Conservation (phyloP, 2,888 invertebrate genomes). For the Limnephilus marmoratus region DNA sequence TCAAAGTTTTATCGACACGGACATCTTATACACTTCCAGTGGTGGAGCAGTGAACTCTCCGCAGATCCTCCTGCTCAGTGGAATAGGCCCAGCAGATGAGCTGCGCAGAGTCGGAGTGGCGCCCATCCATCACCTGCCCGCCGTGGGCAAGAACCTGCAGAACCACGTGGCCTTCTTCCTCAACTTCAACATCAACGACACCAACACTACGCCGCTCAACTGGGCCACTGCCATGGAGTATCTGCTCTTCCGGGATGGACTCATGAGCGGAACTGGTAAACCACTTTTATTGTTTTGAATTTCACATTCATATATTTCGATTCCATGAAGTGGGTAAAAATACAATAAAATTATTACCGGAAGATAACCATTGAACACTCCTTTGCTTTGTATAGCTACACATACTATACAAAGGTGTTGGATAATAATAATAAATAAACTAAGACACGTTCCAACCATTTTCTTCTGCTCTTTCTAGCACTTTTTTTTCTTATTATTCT, state of each 20-base stretch:
- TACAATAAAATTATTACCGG: neutral
- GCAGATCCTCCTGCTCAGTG: conserved; percentile 93
- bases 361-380: too few species aligned
- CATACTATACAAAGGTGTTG: too few species aligned
- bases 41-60: conserved; percentile 96
- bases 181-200: conserved; percentile 89
- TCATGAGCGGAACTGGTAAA: conserved; percentile 92
- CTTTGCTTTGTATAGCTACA: too few species aligned
- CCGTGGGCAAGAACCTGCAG: conserved; percentile 91
- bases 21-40: conserved; percentile 69
- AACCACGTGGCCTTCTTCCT: conserved; percentile 90
- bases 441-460: too few species aligned
- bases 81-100: conserved; percentile 88
- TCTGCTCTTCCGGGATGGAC: conserved; percentile 89
- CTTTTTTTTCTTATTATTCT: too few species aligned
- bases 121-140: conserved; percentile 84
- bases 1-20: neutral
- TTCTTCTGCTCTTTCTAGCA: too few species aligned
- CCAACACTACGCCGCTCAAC: conserved; percentile 90
- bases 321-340: neutral
- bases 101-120: conserved; percentile 81
- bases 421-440: too few species aligned
- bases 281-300: neutral
- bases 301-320: neutral
- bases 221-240: conserved; percentile 97